phyloP scores from a whole-genome alignment of 2,888 invertebrate genomes.

The Patella pellucida region DNA sequence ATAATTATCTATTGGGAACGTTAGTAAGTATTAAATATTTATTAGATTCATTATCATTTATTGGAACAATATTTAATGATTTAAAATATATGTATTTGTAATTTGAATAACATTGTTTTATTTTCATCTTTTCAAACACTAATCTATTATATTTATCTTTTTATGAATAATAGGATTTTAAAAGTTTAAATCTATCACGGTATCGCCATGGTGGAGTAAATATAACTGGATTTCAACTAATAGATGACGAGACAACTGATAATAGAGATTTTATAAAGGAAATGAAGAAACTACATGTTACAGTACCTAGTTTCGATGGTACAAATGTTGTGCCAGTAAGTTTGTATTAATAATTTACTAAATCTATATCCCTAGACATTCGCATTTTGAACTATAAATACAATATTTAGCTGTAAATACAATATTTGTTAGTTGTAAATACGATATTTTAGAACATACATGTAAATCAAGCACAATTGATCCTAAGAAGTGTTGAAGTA shows the following conservation, averaged over 20 bases:
- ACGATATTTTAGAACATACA: too few relatives aligned
- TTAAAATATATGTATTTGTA: too few relatives aligned
- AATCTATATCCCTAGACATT: neutral
- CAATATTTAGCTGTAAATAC: too few relatives aligned
- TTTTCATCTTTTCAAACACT: too few relatives aligned
- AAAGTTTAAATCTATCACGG: slow-evolving; percentile 91
- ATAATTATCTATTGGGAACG: slow-evolving; percentile 67
- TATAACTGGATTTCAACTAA: slow-evolving; percentile 91
- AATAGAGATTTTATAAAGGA: slow-evolving; percentile 44
- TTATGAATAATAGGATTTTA: slow-evolving; percentile 81
- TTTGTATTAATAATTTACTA: neutral
- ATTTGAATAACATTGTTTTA: too few relatives aligned
- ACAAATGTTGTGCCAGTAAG: neutral
- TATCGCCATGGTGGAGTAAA: slow-evolving; percentile 96
- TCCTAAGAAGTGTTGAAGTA: too few relatives aligned
- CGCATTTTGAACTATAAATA: too few relatives aligned
- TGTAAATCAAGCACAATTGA: too few relatives aligned
- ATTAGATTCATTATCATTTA: too few relatives aligned
- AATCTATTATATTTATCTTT: neutral
- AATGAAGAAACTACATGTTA: neutral
- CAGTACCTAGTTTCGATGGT: neutral
- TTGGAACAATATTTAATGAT: too few relatives aligned
- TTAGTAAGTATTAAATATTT: slow-evolving; percentile 56
- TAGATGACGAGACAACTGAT: slow-evolving; percentile 79
- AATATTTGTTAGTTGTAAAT: too few relatives aligned